These are phyloP conservation scores for Phylloscopus whistleri DNA, from an alignment of 2,113 vertebrate species.

Conservation along the genomic window DNA sequence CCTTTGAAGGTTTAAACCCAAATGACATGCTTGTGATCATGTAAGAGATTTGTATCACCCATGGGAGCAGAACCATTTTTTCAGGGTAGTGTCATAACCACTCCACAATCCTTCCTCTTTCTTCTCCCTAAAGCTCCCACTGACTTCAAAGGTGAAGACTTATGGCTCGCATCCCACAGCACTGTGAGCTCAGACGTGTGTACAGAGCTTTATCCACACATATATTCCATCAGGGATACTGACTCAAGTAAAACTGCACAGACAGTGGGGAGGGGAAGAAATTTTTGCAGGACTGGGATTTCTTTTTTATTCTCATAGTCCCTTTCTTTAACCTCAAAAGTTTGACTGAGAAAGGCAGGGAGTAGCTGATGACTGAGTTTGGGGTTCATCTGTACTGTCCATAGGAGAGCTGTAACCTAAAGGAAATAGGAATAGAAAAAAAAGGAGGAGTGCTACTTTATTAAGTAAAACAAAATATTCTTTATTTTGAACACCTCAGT, in stretches of 20 bases:
- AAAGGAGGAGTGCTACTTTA: background rate
- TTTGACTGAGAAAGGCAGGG: background rate
- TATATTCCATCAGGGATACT: constrained; percentile 3
- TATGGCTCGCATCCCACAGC: background rate
- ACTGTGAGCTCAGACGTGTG: background rate
- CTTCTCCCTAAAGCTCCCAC: constrained; percentile 46
- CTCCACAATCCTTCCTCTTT: constrained; percentile 39
- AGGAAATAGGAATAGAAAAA: background rate
- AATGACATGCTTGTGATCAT: constrained; percentile 47
- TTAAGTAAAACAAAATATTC: background rate
- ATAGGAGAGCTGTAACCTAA: background rate
- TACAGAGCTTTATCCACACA: constrained; percentile 2
- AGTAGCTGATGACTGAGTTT: background rate
- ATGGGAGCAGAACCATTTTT: constrained; percentile 41
- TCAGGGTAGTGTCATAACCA: constrained; percentile 45
- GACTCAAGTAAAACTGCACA: background rate
- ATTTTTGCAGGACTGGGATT: background rate
- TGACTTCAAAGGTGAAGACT: constrained; percentile 65
- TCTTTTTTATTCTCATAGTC: background rate
- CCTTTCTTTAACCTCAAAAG: background rate
- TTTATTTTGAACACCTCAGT: background rate
- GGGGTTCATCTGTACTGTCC: background rate
- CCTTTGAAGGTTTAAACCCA: constrained; percentile 56
- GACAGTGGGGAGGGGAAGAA: background rate
- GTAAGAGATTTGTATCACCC: constrained; percentile 32